Base-by-base conservation (phyloP, 2,888 invertebrate species). In the Busseola fusca region DNA sequence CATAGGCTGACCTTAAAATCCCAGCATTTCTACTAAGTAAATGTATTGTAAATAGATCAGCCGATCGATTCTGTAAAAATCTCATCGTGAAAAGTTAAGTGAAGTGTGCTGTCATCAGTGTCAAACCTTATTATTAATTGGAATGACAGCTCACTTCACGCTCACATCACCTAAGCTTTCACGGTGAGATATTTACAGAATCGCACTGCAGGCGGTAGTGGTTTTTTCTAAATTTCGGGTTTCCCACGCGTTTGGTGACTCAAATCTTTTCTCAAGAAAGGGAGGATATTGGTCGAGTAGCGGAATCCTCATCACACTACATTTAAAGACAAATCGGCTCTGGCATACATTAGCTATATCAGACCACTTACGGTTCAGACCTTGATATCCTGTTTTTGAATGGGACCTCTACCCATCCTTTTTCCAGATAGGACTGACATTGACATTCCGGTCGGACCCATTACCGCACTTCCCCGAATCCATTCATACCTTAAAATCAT, bases 391-490 rank as follows among this genome's bases (percentile, higher is more conserved):
- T 83, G 86, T 83, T 83, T 85, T 89, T 90, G 89, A 88, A 89
- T 88, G 87, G 87, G 65, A 78, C 82, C 86, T 76, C 86, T 88
- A 90, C 86, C 87, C 88, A 85, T 89, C 87, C 87, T 88, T 92
- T 91, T 91, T 89, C 89, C 88, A 81, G 91, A 92, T 91, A 91
- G 86, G 86, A 87, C 83, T 90, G 92, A 91, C 92, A 90, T 91
- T 91, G 91, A 92, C 92, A 94, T 93, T 93, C 93, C 92, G 90
- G 87, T 90, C 85, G 89, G 87, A 82, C 88, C 91, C 93, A 92
- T 93, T 92, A 92, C 91, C 86, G 89, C 89, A 92, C 93, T 94
- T 94, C 94, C 91, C 87, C 91, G 94, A 94, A 94, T 86, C 90
- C 95, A 94, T 94, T 94, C 93, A 94, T 90, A 90, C 89, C 89